Percentiles rank a stretch among this genome's conserved stretches.
Evolutionary conservation across 2,113 vertebrate species (phyloP).

Genomic region (Regulus satrapa): DNA sequence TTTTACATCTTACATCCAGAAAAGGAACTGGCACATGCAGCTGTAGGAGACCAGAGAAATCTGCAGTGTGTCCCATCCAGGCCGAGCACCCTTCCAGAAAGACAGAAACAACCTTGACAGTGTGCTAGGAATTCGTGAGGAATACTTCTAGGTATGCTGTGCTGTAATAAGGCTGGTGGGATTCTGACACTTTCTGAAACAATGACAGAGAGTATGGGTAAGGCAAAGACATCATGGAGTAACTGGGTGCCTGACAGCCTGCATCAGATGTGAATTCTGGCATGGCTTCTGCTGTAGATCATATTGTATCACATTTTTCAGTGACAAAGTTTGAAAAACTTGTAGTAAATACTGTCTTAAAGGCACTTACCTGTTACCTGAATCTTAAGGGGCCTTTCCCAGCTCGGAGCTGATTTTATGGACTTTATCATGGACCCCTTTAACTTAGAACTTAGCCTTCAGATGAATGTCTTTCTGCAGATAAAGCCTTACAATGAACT

Average conservation of each 20-base stretch:
- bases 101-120: background rate
- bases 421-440: too few relatives aligned
- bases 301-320: background rate
- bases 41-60: background rate
- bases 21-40: background rate
- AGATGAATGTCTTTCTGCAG: too few relatives aligned
- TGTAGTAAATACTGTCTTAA: background rate
- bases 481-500: too few relatives aligned
- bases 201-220: background rate
- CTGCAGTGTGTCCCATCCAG: background rate
- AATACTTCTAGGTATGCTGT: background rate
- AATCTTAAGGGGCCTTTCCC: too few relatives aligned
- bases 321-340: background rate
- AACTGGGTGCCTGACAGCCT: background rate
- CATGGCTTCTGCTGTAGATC: background rate
- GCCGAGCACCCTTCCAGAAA: background rate
- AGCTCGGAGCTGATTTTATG: too few relatives aligned
- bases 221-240: background rate
- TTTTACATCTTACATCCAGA: background rate
- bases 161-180: background rate
- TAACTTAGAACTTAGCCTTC: too few relatives aligned
- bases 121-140: background rate
- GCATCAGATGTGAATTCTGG: background rate
- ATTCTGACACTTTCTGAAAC: background rate
- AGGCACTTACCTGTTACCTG: background rate